Evolutionary conservation across 2,797 vertebrate genomes (phyloP).

Genomic region (Tamandua tetradactyla): DNA sequence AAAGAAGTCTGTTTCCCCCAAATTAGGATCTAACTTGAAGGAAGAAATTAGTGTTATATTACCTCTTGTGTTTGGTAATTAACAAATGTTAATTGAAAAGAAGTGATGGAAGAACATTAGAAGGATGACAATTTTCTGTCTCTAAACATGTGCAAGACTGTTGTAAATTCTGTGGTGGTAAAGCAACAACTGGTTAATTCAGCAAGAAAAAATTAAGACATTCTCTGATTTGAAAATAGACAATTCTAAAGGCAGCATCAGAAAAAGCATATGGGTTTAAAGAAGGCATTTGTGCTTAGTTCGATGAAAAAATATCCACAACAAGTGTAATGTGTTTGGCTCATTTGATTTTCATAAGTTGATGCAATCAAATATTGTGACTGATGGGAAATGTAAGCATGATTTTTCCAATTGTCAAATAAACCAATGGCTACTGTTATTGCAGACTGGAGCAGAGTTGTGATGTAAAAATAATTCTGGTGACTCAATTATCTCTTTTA

Average conservation of each 20-base stretch:
- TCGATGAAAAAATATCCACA: too few relatives aligned
- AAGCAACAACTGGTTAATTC: neutral
- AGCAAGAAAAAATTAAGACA: neutral
- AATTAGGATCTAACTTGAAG: neutral
- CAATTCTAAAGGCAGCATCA: neutral
- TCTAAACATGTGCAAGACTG: neutral
- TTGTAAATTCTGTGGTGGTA: neutral
- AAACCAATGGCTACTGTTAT: too few relatives aligned
- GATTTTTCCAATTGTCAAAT: too few relatives aligned
- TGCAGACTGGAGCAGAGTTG: too few relatives aligned
- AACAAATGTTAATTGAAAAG: neutral
- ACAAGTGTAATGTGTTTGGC: too few relatives aligned
- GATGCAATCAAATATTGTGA: too few relatives aligned
- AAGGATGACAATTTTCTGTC: neutral
- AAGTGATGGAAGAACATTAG: neutral
- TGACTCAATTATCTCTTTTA: too few relatives aligned
- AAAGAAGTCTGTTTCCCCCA: neutral
- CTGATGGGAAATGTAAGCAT: too few relatives aligned
- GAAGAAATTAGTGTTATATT: neutral
- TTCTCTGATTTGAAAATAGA: neutral
- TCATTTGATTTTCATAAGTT: too few relatives aligned
- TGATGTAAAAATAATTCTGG: too few relatives aligned
- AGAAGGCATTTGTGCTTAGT: too few relatives aligned
- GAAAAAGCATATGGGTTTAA: too few relatives aligned
- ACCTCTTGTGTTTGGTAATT: neutral